Evolutionary conservation across 1,140 invertebrate species (phyloP).

Genomic region (Odontomachus brunneus): DNA sequence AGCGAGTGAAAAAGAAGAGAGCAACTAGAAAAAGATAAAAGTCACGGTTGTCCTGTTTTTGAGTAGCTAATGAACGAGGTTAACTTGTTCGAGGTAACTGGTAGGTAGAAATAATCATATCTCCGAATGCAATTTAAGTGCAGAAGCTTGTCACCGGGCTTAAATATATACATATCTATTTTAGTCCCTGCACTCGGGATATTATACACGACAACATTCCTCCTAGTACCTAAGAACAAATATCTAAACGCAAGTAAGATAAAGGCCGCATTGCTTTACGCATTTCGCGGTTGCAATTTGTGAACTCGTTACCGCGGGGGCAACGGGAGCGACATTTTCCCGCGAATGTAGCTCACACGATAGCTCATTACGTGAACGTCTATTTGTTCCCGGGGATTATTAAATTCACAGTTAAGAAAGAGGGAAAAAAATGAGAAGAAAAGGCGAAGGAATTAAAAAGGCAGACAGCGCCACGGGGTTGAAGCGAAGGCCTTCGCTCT

Average conservation of each 20-base stretch:
- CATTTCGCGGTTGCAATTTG: constrained; percentile 18
- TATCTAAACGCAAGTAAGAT: constrained; percentile 8
- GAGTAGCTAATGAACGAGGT: constrained; percentile 5
- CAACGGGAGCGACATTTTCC: constrained; percentile 16
- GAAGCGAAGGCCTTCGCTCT: constrained; percentile 17
- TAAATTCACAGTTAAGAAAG: constrained; percentile 2
- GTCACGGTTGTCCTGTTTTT: neutral
- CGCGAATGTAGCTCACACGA: neutral
- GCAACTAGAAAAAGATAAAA: neutral
- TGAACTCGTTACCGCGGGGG: constrained; percentile 2
- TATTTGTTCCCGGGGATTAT: constrained; percentile 38
- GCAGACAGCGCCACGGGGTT: constrained; percentile 20
- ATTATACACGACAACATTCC: neutral
- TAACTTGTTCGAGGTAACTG: neutral
- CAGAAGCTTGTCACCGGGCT: neutral
- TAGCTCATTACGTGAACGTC: constrained; percentile 29
- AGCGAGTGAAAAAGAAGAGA: neutral
- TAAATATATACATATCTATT: constrained; percentile 13
- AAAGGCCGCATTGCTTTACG: neutral
- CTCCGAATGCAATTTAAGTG: constrained; percentile 10
- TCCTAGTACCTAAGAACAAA: neutral
- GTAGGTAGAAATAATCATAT: constrained; percentile 22
- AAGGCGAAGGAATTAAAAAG: neutral
- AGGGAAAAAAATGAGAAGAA: too few species aligned
- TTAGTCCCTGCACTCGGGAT: neutral